Conservation (phyloP, 2,113 vertebrate genomes). For the Cryptotis parvus region DNA sequence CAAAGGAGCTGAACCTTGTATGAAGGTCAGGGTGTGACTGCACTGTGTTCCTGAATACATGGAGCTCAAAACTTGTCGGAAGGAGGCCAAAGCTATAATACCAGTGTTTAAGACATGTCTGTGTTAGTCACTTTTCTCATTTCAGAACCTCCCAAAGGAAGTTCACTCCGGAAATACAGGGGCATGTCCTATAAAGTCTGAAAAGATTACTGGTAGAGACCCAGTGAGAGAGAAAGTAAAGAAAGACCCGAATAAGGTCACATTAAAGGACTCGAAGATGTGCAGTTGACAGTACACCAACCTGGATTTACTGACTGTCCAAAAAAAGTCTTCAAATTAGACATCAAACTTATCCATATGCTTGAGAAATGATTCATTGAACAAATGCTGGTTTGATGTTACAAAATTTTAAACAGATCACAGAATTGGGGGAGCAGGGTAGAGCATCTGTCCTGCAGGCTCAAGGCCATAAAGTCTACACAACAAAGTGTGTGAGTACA, state of each 20-base stretch:
- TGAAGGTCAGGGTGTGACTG: not conserved
- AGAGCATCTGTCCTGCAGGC: too few species aligned
- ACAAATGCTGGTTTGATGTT: not conserved
- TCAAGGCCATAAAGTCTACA: too few species aligned
- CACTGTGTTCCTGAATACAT: not conserved
- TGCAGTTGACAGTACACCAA: not conserved
- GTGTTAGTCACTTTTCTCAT: slow-evolving; percentile 28
- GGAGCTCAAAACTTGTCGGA: not conserved
- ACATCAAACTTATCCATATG: not conserved
- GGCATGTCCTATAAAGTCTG: slow-evolving; percentile 53
- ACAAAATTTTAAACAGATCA: not conserved
- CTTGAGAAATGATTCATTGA: not conserved
- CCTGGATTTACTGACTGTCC: not conserved
- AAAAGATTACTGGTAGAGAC: slow-evolving; percentile 50
- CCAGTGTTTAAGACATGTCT: not conserved
- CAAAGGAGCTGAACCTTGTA: not conserved
- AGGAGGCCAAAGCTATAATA: slow-evolving; percentile 1
- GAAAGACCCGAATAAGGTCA: slow-evolving; percentile 28
- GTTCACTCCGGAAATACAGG: not conserved
- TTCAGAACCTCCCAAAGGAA: slow-evolving; percentile 63
- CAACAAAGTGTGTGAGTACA: too few species aligned
- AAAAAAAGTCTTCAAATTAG: not conserved
- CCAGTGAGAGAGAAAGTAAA: slow-evolving; percentile 29
- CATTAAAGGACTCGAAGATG: not conserved
- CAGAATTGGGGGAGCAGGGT: too few species aligned